A percentile compares a stretch with the other conserved stretches of the same genome.
These are phyloP conservation scores for Venustoraphidia nigricollis DNA, from an alignment of 2,888 invertebrate species.

Conservation along the genomic window DNA sequence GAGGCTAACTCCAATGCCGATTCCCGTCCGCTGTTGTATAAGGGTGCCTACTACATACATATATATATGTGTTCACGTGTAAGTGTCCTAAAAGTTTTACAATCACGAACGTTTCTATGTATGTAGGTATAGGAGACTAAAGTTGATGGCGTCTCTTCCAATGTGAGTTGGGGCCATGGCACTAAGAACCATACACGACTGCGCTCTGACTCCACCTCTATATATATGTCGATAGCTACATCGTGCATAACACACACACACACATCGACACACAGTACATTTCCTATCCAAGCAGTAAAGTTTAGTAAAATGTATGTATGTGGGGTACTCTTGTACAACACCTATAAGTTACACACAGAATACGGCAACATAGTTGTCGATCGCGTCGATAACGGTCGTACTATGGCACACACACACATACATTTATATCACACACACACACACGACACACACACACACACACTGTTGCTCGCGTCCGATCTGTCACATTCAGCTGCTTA, in stretches of 20 bases:
- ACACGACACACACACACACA: too few species aligned
- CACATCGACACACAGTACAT: too few species aligned
- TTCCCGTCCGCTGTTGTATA: neutral
- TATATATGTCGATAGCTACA: conserved; percentile 13
- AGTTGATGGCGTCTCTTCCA: conserved; percentile 50
- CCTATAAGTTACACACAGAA: too few species aligned
- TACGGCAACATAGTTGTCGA: too few species aligned
- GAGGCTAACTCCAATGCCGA: neutral
- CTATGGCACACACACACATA: too few species aligned
- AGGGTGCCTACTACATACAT: neutral
- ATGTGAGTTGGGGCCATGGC: conserved; percentile 48
- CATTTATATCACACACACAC: too few species aligned
- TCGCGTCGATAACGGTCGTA: too few species aligned
- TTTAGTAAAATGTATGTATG: too few species aligned
- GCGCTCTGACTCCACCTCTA: conserved; percentile 37
- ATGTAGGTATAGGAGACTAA: conserved; percentile 29
- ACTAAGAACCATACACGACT: conserved; percentile 43
- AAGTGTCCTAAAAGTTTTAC: conserved; percentile 48
- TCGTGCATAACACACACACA: neutral
- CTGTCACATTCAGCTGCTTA: too few species aligned
- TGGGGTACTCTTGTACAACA: too few species aligned
- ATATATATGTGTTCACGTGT: conserved; percentile 16
- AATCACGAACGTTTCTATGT: conserved; percentile 34
- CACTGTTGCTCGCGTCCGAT: too few species aligned
- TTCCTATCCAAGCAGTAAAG: too few species aligned